Evolutionary conservation across 2,888 invertebrate species (phyloP), one percentile per base, ranked within the genome.

Genomic region (Carcina quercana): DNA sequence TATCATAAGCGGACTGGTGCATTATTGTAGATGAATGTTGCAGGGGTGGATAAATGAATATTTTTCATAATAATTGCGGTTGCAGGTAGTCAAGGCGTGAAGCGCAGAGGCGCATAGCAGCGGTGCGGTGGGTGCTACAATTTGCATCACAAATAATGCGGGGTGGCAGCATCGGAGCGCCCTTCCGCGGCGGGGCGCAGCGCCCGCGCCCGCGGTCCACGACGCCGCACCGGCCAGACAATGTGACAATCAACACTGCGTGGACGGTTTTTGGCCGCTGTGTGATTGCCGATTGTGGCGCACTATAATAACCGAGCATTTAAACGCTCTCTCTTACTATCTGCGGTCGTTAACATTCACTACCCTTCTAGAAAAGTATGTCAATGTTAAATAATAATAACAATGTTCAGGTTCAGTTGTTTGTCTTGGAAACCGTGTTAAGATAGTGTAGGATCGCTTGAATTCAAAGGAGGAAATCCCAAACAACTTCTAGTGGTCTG

Each of bases 191-290:
- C 50, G 54, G 64, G 53, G 68, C 68, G 70, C 56, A 53, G 63
- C 59, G 60, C 59, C 52, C 50, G 57, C 57, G 50, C 53, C 53
- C 50, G 54, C 54, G 46, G 49, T 53, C 53, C 57, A 50, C 52
- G 53, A 51, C 55, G 51, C 63, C 59, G 59, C 56, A 66, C 59
- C 60, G 55, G 58, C 49, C 69, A 72, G 70, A 83, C 83, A 83
- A 83, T 83, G 70, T 74, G 72, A 82, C 80, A 83, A 83, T 83
- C 82, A 82, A 74, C 80, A 70, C 64, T 75, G 76, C 76, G 75
- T 72, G 68, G 72, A 71, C 71, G 82, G 73, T 78, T 83, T 82
- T 82, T 78, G 71, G 70, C 57, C 67, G 70, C 61, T 55, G 63
- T 69, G 64, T 79, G 73, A 82, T 80, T 79, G 75, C 60, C 70